A percentile compares a stretch with the other conserved stretches of the same genome.
phyloP scores from a whole-genome alignment of 2,888 invertebrate genomes.

The Drosophila ezoana region DNA sequence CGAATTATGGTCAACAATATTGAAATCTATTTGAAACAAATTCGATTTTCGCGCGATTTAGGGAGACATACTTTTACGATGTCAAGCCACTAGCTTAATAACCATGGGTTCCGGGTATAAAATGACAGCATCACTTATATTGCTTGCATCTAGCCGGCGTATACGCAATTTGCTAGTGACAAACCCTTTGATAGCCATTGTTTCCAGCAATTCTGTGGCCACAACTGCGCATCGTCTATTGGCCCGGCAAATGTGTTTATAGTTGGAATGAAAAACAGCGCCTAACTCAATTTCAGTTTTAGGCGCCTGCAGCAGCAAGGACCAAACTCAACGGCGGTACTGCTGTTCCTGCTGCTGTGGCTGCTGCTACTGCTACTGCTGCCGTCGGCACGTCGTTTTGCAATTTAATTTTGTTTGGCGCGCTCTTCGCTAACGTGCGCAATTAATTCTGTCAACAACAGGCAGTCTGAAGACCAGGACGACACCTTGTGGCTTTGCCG shows the following conservation, averaged over 20 bases:
- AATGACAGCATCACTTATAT: not conserved
- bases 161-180: conserved; percentile 24
- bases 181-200: conserved; percentile 18
- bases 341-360: not conserved
- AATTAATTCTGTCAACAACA: conserved; percentile 76
- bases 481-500: conserved; percentile 41
- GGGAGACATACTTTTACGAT: no score
- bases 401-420: conserved; percentile 63
- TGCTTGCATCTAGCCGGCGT: conserved; percentile 5
- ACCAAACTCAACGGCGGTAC: conserved; percentile 6
- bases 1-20: no score
- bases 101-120: not conserved
- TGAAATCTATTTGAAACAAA: not conserved
- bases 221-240: conserved; percentile 40
- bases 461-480: conserved; percentile 19
- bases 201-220: conserved; percentile 48
- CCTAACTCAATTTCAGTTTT: conserved; percentile 45
- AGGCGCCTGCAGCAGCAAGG: conserved; percentile 36
- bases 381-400: conserved; percentile 40
- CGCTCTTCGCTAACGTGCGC: conserved; percentile 61
- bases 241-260: conserved; percentile 52
- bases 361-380: conserved; percentile 1
- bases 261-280: conserved; percentile 39
- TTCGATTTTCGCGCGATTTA: not conserved
- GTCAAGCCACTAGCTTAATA: no score